Conservation (phyloP, 2,113 vertebrate species). For the Daboia siamensis region DNA sequence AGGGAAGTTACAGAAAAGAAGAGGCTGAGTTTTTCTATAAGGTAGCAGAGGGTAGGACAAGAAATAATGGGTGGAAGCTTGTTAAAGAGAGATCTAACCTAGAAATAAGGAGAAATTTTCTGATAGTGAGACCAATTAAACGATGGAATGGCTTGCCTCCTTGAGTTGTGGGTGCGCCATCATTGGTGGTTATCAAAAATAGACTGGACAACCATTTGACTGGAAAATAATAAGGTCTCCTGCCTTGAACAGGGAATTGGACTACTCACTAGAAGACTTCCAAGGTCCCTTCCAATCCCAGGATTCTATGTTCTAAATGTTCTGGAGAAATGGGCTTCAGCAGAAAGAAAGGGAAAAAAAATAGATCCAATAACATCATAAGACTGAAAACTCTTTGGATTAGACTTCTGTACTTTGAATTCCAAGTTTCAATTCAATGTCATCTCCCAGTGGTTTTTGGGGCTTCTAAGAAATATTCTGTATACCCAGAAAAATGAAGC, state of each 20-base stretch:
- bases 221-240: neutral
- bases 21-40: neutral
- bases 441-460: neutral
- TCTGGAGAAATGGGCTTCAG: neutral
- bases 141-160: neutral
- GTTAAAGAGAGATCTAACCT: neutral
- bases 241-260: neutral
- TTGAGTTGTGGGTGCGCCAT: neutral
- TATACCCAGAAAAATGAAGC: neutral
- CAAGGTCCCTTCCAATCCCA: neutral
- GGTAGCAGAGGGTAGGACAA: neutral
- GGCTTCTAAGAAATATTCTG: neutral
- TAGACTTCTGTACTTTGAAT: neutral
- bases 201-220: neutral
- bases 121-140: neutral
- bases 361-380: neutral
- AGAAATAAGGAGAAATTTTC: neutral
- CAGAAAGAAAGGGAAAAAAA: neutral
- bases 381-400: neutral
- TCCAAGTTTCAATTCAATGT: neutral
- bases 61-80: neutral
- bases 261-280: neutral
- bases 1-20: neutral
- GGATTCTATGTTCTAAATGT: neutral
- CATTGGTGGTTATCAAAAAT: neutral